A percentile compares a stretch with the other conserved stretches of the same genome.
These are phyloP conservation scores for Calliphora vomitoria DNA, from an alignment of 2,888 invertebrate species.

Conservation along the genomic window DNA sequence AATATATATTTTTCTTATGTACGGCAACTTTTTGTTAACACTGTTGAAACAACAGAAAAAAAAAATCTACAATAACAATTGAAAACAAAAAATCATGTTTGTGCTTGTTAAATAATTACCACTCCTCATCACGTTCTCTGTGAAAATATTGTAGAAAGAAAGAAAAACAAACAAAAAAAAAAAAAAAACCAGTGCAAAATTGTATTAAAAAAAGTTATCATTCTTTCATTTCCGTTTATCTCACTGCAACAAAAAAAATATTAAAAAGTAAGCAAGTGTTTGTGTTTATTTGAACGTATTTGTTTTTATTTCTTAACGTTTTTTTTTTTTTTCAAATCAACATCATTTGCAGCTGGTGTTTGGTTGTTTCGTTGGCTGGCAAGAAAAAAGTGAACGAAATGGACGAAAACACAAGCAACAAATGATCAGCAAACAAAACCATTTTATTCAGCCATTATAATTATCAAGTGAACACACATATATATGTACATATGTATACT, in stretches of 20 bases:
- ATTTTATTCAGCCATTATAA: slow-evolving; percentile 12
- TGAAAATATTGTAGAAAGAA: neutral
- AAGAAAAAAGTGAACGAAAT: neutral
- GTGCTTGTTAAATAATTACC: neutral
- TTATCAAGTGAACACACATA: slow-evolving; percentile 13
- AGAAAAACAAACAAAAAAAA: neutral
- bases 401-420: neutral
- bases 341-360: slow-evolving; percentile 17
- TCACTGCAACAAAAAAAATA: neutral
- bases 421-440: neutral
- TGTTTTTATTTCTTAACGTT: neutral
- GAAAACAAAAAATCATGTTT: slow-evolving; percentile 6
- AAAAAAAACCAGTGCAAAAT: neutral
- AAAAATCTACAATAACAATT: neutral
- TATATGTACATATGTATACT: neutral
- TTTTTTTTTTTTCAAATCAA: neutral
- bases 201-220: slow-evolving; percentile 6
- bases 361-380: neutral
- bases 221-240: neutral
- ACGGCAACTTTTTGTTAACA: neutral
- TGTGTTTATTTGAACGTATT: neutral
- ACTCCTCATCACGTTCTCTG: neutral
- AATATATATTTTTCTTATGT: too few relatives aligned
- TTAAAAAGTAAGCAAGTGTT: neutral
- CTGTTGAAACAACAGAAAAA: neutral